These are phyloP conservation scores for Fukomys damarensis DNA, from an alignment of 2,113 vertebrate species.

Conservation along the genomic window DNA sequence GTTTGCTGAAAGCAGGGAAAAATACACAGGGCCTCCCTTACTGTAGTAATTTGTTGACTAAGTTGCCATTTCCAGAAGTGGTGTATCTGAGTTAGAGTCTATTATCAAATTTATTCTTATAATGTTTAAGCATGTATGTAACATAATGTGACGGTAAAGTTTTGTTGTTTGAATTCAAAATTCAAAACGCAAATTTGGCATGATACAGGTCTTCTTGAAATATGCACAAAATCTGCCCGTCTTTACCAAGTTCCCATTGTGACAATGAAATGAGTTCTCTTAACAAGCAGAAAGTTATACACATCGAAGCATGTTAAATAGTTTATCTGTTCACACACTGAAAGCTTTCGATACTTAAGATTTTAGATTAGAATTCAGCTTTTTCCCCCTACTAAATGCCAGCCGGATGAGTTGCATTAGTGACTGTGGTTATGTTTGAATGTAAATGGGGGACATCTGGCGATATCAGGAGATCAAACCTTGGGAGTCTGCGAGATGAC, in stretches of 20 bases:
- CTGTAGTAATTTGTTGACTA: neutral
- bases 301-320: slow-evolving; percentile 36
- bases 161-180: slow-evolving; percentile 48
- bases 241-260: neutral
- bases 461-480: slow-evolving; percentile 76
- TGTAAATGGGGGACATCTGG: slow-evolving; percentile 81
- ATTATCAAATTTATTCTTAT: neutral
- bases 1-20: neutral
- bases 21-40: neutral
- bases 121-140: neutral
- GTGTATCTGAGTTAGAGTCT: neutral
- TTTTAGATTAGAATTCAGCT: slow-evolving; percentile 74
- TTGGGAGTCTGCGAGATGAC: slow-evolving; percentile 64
- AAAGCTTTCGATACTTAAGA: slow-evolving; percentile 52
- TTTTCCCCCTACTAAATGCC: slow-evolving; percentile 66
- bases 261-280: neutral
- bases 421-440: slow-evolving; percentile 74
- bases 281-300: slow-evolving; percentile 11
- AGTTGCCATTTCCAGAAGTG: neutral
- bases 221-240: neutral
- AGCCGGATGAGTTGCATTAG: slow-evolving; percentile 63
- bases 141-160: neutral
- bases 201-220: slow-evolving; percentile 14
- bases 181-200: neutral
- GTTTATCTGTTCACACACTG: neutral